These are phyloP conservation scores for Acanthosepion pharaonis DNA, from an alignment of 2,888 invertebrate genomes.

Conservation along the genomic window DNA sequence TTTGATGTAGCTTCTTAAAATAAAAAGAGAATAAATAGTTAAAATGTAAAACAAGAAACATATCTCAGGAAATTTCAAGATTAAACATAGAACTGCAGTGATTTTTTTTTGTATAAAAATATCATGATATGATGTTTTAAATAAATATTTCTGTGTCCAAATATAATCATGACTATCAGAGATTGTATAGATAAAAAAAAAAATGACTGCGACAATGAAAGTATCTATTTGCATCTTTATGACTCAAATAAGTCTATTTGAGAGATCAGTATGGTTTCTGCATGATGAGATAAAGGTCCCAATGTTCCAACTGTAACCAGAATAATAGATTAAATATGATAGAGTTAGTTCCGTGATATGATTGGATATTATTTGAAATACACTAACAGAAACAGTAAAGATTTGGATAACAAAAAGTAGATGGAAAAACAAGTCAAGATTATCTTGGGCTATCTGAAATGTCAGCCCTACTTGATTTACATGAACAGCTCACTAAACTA, in stretches of 20 bases:
- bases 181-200: not conserved
- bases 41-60: not conserved
- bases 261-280: not conserved
- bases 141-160: too few relatives aligned
- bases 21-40: not conserved
- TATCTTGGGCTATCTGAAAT: not conserved
- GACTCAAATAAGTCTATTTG: not conserved
- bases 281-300: not conserved
- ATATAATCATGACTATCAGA: too few relatives aligned
- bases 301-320: not conserved
- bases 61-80: not conserved
- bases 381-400: not conserved
- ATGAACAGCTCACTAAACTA: not conserved
- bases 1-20: not conserved
- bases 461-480: not conserved
- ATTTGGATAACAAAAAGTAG: conserved; percentile 21
- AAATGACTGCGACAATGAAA: not conserved
- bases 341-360: not conserved
- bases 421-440: not conserved
- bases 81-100: not conserved
- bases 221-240: not conserved
- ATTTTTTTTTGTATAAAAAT: not conserved
- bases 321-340: not conserved
- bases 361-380: not conserved
- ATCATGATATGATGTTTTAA: not conserved